Conservation (phyloP, 2,797 vertebrate species). For the Scolopax bukidnonensis region DNA sequence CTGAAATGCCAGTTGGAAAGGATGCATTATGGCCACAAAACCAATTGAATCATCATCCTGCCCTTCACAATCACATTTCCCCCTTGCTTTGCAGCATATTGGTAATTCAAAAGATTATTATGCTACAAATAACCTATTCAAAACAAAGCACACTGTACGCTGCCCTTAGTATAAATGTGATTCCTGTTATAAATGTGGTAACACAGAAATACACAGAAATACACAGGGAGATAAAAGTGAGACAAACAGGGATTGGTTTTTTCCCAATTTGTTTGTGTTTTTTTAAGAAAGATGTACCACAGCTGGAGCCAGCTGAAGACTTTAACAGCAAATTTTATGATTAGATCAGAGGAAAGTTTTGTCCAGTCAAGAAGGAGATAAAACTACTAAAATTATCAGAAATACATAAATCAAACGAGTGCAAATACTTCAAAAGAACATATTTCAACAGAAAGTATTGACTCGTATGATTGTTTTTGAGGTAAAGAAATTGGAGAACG, state of each 20-base stretch:
- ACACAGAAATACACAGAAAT: constrained; percentile 39
- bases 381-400: background rate
- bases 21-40: constrained; percentile 45
- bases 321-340: background rate
- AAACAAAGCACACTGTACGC: constrained; percentile 11
- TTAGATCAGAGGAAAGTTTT: background rate
- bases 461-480: background rate
- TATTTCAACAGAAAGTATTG: background rate
- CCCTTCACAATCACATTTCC: constrained; percentile 56
- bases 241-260: background rate
- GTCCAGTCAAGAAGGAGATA: background rate
- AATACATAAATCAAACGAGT: background rate
- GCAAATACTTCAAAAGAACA: background rate
- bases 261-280: rapidly evolving
- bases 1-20: constrained; percentile 29
- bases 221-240: background rate
- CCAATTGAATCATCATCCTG: constrained; percentile 55
- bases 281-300: background rate
- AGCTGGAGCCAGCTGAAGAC: background rate
- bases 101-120: constrained; percentile 60
- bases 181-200: constrained; percentile 33
- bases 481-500: background rate
- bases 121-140: constrained; percentile 58
- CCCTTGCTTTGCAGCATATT: constrained; percentile 23
- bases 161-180: constrained; percentile 29